phyloP scores from a whole-genome alignment of 2,113 vertebrate genomes.

The Willisornis vidua region DNA sequence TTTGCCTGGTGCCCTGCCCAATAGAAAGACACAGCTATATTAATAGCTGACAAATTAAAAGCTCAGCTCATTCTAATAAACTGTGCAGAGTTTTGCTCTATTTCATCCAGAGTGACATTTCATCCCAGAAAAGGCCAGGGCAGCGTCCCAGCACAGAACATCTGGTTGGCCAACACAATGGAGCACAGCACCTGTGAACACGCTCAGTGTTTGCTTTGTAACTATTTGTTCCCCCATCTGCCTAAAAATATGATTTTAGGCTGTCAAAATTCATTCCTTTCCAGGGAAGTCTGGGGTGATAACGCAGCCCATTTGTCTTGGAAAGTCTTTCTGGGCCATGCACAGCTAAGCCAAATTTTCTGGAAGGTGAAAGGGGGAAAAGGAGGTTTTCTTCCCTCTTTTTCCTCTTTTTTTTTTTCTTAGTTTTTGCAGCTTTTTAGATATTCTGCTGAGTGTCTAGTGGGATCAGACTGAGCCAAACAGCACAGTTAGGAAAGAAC shows the following conservation, averaged over 20 bases:
- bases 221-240: conserved; percentile 60
- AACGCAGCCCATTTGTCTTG: conserved; percentile 74
- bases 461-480: neutral
- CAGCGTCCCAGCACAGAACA: conserved; percentile 66
- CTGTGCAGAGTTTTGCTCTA: neutral
- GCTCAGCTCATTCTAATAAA: conserved; percentile 50
- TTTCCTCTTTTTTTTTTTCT: neutral
- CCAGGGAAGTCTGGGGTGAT: conserved; percentile 72
- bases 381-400: neutral
- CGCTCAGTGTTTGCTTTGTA: conserved; percentile 70
- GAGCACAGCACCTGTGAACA: conserved; percentile 73
- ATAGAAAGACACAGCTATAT: conserved; percentile 50
- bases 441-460: conserved; percentile 1
- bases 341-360: conserved; percentile 15
- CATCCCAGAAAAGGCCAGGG: conserved; percentile 45
- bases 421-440: neutral
- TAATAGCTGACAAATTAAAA: conserved; percentile 66
- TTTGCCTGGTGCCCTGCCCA: conserved; percentile 54
- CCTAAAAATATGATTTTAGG: conserved; percentile 66
- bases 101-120: conserved; percentile 65
- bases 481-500: conserved; percentile 23
- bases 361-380: conserved; percentile 4
- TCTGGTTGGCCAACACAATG: conserved; percentile 77
- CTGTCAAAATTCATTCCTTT: conserved; percentile 55
- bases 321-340: conserved; percentile 43